Evolutionary conservation across 2,888 invertebrate species (phyloP), one percentile per base, ranked within the genome.

Genomic region (Endotricha flammealis): DNA sequence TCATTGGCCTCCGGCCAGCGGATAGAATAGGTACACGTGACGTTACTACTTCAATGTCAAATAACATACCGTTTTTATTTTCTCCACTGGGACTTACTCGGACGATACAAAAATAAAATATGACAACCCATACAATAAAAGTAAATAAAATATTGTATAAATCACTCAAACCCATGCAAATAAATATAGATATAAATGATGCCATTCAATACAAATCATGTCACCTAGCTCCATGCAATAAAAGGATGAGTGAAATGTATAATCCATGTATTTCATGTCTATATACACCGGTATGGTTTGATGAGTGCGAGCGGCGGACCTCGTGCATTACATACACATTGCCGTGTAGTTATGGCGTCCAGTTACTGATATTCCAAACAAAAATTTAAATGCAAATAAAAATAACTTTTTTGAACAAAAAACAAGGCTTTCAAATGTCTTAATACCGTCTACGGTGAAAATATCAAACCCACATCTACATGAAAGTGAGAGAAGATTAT

Each of bases 301-400:
- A 41, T 39, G 38, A 55, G 68, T 67, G 73, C 69, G 57, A 57
- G 56, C 63, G 57, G 55, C 53, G 55, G 60, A 59, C 60, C 62
- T 54, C 57, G 72, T 71, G 73, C 69, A 45, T 57, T 51, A 66
- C 64, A 58, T 54, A 47, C 62, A 68, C 64, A 61, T 53, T 40
- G 31, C 38, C 44, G 53, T 44, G 71, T 66, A 73, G 72, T 70
- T 73, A 73, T 73, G 73, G 73, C 72, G 64, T 61, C 50, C 64
- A 64, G 60, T 50, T 45, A 53, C 49, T 48, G 2, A 41, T 53
- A 52, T n/a, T n/a, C n/a, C n/a, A n/a, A 34, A 41, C 42, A 40
- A 44, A 17, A 42, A 51, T 39, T 34, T 30, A 48, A 53, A 53
- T 29, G 58, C 61, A 64, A 68, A 65, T 46, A 38, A 62, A 56